Percentiles rank a stretch among this genome's conserved stretches.
Conservation (phyloP, 1,140 invertebrate species). For the Drosophila murphyi region DNA sequence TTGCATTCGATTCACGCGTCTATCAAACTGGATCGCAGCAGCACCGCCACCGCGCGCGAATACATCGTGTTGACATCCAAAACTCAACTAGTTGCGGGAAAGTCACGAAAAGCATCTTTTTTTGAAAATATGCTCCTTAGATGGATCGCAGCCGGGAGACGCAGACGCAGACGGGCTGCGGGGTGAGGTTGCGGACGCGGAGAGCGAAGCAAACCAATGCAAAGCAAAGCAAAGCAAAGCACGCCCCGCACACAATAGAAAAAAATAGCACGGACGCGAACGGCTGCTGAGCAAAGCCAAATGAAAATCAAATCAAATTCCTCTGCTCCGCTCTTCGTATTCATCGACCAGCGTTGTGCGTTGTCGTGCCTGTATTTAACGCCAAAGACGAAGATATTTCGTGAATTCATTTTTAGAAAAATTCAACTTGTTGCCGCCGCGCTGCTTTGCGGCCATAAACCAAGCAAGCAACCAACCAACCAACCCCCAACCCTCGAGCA, state of each 20-base stretch:
- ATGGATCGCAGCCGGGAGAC: slow-evolving; percentile 65
- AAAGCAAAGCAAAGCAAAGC: slow-evolving; percentile 46
- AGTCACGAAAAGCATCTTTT: slow-evolving; percentile 77
- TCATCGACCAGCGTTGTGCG: slow-evolving; percentile 47
- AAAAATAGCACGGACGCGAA: slow-evolving; percentile 51
- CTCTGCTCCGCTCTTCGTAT: slow-evolving; percentile 57
- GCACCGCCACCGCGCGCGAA: slow-evolving; percentile 64
- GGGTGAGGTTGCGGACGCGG: slow-evolving; percentile 11
- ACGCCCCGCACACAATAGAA: slow-evolving; percentile 72
- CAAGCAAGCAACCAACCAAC: slow-evolving; percentile 20
- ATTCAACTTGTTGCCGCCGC: slow-evolving; percentile 78
- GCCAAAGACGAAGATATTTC: slow-evolving; percentile 82
- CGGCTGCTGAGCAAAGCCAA: slow-evolving; percentile 44
- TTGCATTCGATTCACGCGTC: slow-evolving; percentile 42
- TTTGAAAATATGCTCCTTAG: slow-evolving; percentile 83
- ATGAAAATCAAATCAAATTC: slow-evolving; percentile 77
- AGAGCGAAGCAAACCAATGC: background rate
- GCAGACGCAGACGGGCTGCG: slow-evolving; percentile 10
- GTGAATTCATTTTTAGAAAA: slow-evolving; percentile 81
- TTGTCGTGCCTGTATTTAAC: slow-evolving; percentile 73
- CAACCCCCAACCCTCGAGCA: slow-evolving; percentile 30
- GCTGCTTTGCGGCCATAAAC: slow-evolving; percentile 61
- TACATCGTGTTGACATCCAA: slow-evolving; percentile 84
- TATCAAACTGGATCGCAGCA: slow-evolving; percentile 44
- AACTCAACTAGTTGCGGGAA: slow-evolving; percentile 83